A percentile compares a stretch with the other conserved stretches of the same genome.
Conservation (phyloP, 2,113 vertebrate genomes). For the Dolichotis patagonum region DNA sequence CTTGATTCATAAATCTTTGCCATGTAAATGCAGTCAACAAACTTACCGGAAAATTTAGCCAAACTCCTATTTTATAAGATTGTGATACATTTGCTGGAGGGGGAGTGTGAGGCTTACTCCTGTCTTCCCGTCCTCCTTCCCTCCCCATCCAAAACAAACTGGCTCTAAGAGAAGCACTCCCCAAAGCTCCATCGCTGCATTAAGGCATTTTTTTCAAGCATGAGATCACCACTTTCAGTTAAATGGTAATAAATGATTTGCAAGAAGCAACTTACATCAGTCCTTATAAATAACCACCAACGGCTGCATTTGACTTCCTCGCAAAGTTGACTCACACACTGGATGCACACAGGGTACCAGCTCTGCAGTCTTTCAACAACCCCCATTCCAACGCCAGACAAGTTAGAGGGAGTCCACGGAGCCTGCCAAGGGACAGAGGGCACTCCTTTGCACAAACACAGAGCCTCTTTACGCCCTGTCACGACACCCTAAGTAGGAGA, state of each 20-base stretch:
- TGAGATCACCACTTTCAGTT: conserved; percentile 80
- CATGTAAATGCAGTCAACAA: conserved; percentile 68
- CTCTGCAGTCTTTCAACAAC: conserved; percentile 85
- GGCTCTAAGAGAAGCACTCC: conserved; percentile 39
- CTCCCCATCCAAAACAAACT: conserved; percentile 54
- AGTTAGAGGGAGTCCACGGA: not conserved
- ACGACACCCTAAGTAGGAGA: not conserved
- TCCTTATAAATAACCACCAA: conserved; percentile 86
- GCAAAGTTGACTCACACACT: conserved; percentile 90
- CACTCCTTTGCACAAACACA: not conserved
- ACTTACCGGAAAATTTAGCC: conserved; percentile 60
- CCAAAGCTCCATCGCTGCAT: conserved; percentile 64
- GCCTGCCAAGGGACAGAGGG: not conserved
- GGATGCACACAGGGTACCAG: conserved; percentile 86
- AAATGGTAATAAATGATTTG: conserved; percentile 85
- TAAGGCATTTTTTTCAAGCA: conserved; percentile 56
- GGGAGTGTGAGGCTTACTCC: not conserved
- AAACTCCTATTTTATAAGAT: conserved; percentile 61
- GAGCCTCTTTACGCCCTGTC: not conserved
- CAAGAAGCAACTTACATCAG: conserved; percentile 88
- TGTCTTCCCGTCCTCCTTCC: not conserved
- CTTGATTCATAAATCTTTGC: conserved; percentile 65
- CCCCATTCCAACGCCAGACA: conserved; percentile 62
- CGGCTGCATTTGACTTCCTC: conserved; percentile 84
- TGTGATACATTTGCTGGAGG: conserved; percentile 66